Base-by-base conservation (phyloP, 2,797 vertebrate genomes). In the Ataeniobius toweri region DNA sequence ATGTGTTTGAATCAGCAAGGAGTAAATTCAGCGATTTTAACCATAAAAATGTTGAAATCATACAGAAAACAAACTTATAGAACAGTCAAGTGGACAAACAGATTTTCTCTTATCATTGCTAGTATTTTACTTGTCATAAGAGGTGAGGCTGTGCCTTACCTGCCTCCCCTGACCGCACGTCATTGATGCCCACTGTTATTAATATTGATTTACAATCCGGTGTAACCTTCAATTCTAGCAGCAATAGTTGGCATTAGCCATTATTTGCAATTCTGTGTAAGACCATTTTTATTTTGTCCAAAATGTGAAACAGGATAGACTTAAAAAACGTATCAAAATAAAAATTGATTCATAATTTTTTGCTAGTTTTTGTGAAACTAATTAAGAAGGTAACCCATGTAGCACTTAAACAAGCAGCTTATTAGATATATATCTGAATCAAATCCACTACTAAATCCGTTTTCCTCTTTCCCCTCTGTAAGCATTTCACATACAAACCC, bases 401-500 rank as follows among this genome's bases (percentile, higher is more conserved):
- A 46, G 24, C 24, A 4, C 41, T 69, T n/a, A 14, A 46, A 31
- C 50, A 73, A 5, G 16, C 68, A 72, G 22, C 28, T 69, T 13
- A 81, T 73, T 20, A 77, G 55, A 8, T 9, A 24, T 22, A 77
- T 72, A 8, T 77, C 26, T 36, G 36, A 28, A 39, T 50, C 72
- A 16, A 77, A 73, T 39, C 46, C 7, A 31, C 20, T 50, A 13
- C 69, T 28, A 56, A 26, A 1, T 53, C 83, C 7, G 28, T 36
- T 58, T 71, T 69, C 56, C 69, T 78, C 74, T 88, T 8, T 63
- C 67, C 70, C 26, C 48, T 50, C 76, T 75, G 59, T 41, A 84
- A 87, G 53, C 61, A 76, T 80, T 89, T 82, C 81, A 71, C 84
- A 80, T 72, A 41, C 86, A 79, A 82, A 28, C 73, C 78, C 83